phyloP scores from a whole-genome alignment of 2,888 invertebrate genomes.

The Cyrtodaria siliqua region DNA sequence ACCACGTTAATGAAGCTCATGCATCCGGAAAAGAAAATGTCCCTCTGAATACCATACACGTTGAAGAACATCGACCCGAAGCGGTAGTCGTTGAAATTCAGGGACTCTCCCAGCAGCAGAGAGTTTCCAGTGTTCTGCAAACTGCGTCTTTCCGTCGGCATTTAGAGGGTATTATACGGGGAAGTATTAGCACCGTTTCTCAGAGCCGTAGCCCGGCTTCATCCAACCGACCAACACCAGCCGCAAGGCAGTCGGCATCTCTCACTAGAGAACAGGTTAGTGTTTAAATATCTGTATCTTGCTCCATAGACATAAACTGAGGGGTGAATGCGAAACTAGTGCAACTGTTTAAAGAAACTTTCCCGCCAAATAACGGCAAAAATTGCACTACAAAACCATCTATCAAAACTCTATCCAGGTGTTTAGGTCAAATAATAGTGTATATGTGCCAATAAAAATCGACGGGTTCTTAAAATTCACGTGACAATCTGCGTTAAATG shows the following conservation, averaged over 20 bases:
- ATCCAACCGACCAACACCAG: constrained; percentile 30
- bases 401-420: no score
- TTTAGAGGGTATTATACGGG: constrained; percentile 82
- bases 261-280: constrained; percentile 40
- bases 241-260: neutral
- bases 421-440: no score
- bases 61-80: constrained; percentile 82
- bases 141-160: constrained; percentile 78
- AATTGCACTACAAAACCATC: no score
- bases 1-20: constrained; percentile 32
- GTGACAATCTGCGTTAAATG: no score
- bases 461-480: no score
- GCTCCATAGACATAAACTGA: neutral
- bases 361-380: no score
- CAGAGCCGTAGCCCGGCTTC: constrained; percentile 45
- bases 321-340: no score
- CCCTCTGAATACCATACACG: constrained; percentile 75
- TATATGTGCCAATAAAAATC: no score
- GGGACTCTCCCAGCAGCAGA: constrained; percentile 82
- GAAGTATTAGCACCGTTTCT: constrained; percentile 67
- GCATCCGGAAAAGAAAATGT: constrained; percentile 72
- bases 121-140: constrained; percentile 82
- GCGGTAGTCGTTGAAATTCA: constrained; percentile 83
- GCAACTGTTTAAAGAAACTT: neutral
- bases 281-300: neutral